Evolutionary conservation across 2,113 vertebrate species (phyloP), one percentile per base, ranked within the genome.

Genomic region (Nerophis ophidion): DNA sequence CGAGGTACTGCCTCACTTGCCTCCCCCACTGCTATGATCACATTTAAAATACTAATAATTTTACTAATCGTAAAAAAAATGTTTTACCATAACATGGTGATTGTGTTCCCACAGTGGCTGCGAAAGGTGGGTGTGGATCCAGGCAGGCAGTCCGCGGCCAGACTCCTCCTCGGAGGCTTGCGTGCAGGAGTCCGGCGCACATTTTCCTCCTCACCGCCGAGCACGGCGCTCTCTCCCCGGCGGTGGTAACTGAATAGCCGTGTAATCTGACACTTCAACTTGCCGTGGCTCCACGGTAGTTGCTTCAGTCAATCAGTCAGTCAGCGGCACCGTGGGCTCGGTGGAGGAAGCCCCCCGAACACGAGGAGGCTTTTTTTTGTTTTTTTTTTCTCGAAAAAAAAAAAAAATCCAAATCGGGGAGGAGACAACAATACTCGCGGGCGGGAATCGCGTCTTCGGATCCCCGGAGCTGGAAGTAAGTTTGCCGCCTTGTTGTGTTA

Each of bases 221-320:
- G 93, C 94, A 87, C 90, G 92, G 92, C 93, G 92, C 92, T 92
- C 88, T 92, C 88, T 92, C 13, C 33, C 36, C 44, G 15, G 26
- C 42, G 26, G 58, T 48, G 94, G 93, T 96, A 95, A 96, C 94
- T 93, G 93, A 96, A 95, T 94, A 93, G 95, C 94, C 91, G 91
- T 97, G 96, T 98, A 98, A 98, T 96, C 89, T 95, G 96, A 98
- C 96, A 97, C 96, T 97, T 93, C 95, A 98, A 98, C 94, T 97
- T 96, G 95, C 96, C 91, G 90, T 90, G 26, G 94, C 95, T 93
- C 92, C 87, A 91, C 92, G 93, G 91, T 93, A 95, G 93, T 96
- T 96, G 94, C 96, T 95, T 93, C 96, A 95, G 93, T 95, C 95
- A 95, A 90, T 95, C 94, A 93, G 91, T 93, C 93, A 44, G 40